A percentile compares a stretch with the other conserved stretches of the same genome.
These are phyloP conservation scores for Brachyhypopomus occidentalis DNA, from an alignment of 2,113 vertebrate species.

Conservation along the genomic window DNA sequence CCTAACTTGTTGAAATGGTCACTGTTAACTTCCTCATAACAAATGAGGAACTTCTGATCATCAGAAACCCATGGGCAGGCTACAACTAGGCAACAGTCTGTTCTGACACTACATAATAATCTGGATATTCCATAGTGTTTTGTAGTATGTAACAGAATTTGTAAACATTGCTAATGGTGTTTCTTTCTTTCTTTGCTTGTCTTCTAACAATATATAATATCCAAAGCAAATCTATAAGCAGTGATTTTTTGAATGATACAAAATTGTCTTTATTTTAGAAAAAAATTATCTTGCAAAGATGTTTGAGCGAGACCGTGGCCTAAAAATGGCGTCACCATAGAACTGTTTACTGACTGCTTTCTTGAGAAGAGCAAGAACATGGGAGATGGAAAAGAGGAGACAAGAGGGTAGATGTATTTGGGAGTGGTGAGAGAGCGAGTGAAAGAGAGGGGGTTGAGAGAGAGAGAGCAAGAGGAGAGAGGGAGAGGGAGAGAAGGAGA, in stretches of 20 bases:
- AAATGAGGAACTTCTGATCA: conserved; percentile 26
- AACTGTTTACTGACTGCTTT: too few relatives aligned
- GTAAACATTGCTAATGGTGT: not conserved
- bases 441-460: conserved; percentile 17
- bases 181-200: too few relatives aligned
- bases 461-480: conserved; percentile 37
- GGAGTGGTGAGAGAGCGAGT: conserved; percentile 4
- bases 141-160: not conserved
- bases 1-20: not conserved
- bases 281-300: not conserved
- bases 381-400: too few relatives aligned
- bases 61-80: conserved; percentile 4
- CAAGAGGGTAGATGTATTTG: not conserved
- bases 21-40: not conserved
- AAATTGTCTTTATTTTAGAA: not conserved
- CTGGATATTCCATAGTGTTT: not conserved
- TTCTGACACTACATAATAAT: conserved; percentile 14
- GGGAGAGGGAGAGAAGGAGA: conserved; percentile 39
- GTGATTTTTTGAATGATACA: conserved; percentile 1
- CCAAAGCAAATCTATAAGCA: not conserved
- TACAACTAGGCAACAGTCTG: not conserved
- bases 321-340: not conserved
- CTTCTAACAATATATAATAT: not conserved
- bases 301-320: not conserved
- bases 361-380: too few relatives aligned